Base-by-base conservation (phyloP, 1,140 invertebrate species). In the Cherax destructor region DNA sequence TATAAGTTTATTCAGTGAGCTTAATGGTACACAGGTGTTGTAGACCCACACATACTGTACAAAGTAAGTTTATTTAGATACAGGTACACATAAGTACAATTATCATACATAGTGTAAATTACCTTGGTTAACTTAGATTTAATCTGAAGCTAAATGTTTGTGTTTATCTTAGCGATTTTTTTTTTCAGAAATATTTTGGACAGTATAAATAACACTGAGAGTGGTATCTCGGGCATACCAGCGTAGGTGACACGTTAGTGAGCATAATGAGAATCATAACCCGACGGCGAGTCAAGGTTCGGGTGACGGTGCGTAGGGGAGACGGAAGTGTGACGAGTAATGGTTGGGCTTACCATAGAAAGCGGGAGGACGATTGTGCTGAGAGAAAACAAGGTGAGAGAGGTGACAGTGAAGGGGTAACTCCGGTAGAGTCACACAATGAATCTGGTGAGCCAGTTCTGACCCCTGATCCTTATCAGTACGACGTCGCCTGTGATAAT, bases 261-360 rank as follows among this genome's bases (percentile, higher is more conserved):
- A 30, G 7, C 30, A 91, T 61, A 52, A 91, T 91, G 88, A 91
- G 88, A 56, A 91, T 91, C 2, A 91, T 91, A 9, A 91, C 88
- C 24, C n/a, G 83, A 13, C 50, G 88, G 21, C 81, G 88, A 41
- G 88, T 91, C 56, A 91, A 91, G 41, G 88, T 91, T 47, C 72
- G 83, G 69, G 88, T 91, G 79, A 91, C 88, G 13, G 88, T 91
- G 56, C 61, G 69, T 18, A 77, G 88, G 56, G 88, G 88, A 3
- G 88, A 91, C 59, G 88, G 88, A 4, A 91, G 81, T 18, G 88
- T 91, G 4, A 85, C 88, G 13, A 91, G 88, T n/a, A 76, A 80
- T 59, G 88, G 88, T 21, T 91, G 88, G 88, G 88, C 72, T 16
- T 91, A 85, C 88, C 88, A 91, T 79, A 80, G 88, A 91, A 91